Conservation (phyloP, 2,113 vertebrate genomes). For the Strigops habroptila region DNA sequence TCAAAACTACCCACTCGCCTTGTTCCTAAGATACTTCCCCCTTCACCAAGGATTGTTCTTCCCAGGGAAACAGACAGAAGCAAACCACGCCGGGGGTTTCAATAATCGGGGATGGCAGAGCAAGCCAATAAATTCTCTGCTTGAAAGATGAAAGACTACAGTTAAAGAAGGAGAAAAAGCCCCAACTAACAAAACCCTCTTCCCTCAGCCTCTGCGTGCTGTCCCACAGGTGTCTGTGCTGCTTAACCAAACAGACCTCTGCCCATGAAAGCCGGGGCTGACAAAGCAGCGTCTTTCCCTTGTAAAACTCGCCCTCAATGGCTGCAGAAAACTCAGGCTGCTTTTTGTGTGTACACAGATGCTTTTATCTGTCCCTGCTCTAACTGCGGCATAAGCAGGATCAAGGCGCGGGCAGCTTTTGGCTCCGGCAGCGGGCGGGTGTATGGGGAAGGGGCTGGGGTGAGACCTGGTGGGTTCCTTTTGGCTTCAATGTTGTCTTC, state of each 20-base stretch:
- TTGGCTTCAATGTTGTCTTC: not conserved
- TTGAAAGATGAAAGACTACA: conserved; percentile 68
- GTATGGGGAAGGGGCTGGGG: not conserved
- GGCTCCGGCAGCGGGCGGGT: not conserved
- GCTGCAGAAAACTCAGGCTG: conserved; percentile 15
- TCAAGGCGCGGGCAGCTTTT: not conserved
- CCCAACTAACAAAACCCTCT: not conserved
- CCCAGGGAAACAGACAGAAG: not conserved
- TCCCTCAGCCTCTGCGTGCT: not conserved
- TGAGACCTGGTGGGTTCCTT: not conserved
- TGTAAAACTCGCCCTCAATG: conserved; percentile 25
- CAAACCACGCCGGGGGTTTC: not conserved
- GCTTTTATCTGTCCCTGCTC: not conserved
- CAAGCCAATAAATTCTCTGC: conserved; percentile 64
- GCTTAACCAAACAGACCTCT: conserved; percentile 63
- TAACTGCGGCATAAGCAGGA: fast-evolving
- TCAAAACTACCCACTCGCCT: not conserved
- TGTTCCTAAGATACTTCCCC: conserved; percentile 2
- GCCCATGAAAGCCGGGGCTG: conserved; percentile 36
- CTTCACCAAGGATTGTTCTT: not conserved
- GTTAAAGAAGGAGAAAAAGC: not conserved
- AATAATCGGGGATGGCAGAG: conserved; percentile 27
- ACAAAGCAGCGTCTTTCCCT: conserved; percentile 44
- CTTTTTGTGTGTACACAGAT: not conserved
- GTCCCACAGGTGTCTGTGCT: conserved; percentile 49